Conservation (phyloP, 2,113 vertebrate genomes). For the Elaphurus davidianus region DNA sequence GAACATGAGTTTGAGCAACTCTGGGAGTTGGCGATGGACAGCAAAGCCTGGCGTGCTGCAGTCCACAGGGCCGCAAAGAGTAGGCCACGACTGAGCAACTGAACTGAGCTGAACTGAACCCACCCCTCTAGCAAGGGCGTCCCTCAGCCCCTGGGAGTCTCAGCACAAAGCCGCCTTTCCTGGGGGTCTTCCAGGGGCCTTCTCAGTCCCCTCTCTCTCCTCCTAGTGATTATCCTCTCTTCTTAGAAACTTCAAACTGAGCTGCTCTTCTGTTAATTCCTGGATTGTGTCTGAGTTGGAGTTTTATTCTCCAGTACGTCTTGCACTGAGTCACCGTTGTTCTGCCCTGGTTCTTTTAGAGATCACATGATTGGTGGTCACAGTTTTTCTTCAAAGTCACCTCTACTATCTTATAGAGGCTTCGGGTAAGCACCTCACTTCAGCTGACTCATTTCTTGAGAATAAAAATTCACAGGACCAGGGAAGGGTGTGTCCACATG, state of each 20-base stretch:
- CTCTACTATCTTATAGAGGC: neutral
- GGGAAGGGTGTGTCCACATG: neutral
- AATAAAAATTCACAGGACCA: neutral
- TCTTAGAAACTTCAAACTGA: neutral
- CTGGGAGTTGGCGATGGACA: neutral
- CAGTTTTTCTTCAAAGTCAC: neutral
- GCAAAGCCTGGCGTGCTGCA: neutral
- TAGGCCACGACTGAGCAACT: accelerated
- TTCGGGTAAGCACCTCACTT: neutral
- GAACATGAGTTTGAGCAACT: neutral
- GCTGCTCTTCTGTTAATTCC: neutral
- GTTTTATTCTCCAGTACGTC: neutral
- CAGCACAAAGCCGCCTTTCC: neutral
- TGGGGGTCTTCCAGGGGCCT: neutral
- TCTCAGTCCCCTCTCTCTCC: neutral
- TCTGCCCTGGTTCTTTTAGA: neutral
- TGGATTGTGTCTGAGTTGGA: neutral
- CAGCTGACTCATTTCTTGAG: neutral
- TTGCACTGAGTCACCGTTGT: neutral
- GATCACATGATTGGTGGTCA: neutral
- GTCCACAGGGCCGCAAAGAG: neutral
- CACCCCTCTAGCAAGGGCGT: neutral
- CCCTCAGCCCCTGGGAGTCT: neutral
- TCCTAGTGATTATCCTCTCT: neutral
- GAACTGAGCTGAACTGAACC: neutral